A percentile compares a stretch with the other conserved stretches of the same genome.
phyloP scores from a whole-genome alignment of 2,113 vertebrate genomes.

The Butorides virescens region DNA sequence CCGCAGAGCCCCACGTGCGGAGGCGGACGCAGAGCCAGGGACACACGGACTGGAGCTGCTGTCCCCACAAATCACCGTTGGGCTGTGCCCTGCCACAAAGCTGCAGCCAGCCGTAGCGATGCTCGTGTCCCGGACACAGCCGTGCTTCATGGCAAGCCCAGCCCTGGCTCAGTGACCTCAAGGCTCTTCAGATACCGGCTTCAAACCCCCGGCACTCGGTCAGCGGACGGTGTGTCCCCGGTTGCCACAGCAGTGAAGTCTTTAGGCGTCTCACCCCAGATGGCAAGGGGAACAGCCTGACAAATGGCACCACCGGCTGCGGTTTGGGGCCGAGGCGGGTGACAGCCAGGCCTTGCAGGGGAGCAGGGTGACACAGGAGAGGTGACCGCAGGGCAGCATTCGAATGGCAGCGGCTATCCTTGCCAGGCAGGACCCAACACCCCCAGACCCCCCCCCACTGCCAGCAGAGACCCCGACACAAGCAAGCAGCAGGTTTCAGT shows the following conservation, averaged over 20 bases:
- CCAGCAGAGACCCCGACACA: not conserved
- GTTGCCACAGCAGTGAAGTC: too few species aligned
- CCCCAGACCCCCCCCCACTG: not conserved
- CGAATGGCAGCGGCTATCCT: accelerated
- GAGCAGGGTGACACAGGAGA: not conserved
- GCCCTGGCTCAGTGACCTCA: accelerated
- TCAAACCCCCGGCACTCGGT: accelerated
- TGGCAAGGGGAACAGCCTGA: not conserved
- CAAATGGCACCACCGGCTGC: accelerated
- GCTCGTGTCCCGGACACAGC: not conserved
- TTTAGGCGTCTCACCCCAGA: not conserved
- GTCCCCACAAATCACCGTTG: accelerated
- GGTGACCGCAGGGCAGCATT: not conserved
- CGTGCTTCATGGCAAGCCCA: accelerated
- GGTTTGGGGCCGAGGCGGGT: not conserved
- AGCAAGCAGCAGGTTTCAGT: not conserved
- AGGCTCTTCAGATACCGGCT: not conserved
- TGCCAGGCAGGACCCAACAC: not conserved
- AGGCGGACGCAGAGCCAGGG: not conserved
- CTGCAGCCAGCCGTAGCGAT: not conserved
- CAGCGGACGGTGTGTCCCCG: accelerated
- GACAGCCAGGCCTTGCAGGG: not conserved
- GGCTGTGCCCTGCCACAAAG: not conserved
- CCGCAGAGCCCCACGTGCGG: accelerated
- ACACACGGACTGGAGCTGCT: not conserved